Evolutionary conservation across 2,797 vertebrate genomes (phyloP), one percentile per base, ranked within the genome.

Genomic region (Florisuga fusca): DNA sequence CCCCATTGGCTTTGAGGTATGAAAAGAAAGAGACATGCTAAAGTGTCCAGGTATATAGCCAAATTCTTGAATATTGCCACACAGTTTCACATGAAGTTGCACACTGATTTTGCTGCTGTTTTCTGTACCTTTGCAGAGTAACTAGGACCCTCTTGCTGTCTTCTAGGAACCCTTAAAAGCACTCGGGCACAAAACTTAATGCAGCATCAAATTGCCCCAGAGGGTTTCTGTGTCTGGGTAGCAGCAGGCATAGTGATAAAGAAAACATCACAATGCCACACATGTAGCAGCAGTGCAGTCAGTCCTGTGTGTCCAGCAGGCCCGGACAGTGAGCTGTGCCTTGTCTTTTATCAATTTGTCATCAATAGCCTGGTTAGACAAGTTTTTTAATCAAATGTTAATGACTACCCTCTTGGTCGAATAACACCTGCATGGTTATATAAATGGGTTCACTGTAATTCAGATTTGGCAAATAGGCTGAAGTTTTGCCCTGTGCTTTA

Each of bases 151-250:
- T 81, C 48, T 77, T 86, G 15, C 54, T 93, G 57, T 54, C n/a
- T 87, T 85, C 73, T 77, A 74, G 64, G 45, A 58, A 74, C 51
- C 29, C 43, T 81, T 62, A 31, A 12, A n/a, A 41, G 38, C 19
- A 15, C 86, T 94, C 77, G 84, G 53, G 46, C 59, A 81, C 43
- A 22, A 87, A 90, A 91, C 36, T 57, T 87, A 68, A 66, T 73
- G 57, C 29, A 64, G 43, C 66, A 43, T 75, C 36, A 86, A 68
- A 84, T 75, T 12, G 36, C 84, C 66, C 62, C 59, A 69, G 54
- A 64, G 46, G 73, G 10, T 84, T 94, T 90, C 27, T 86, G 77
- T 81, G 57, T 66, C 54, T 78, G 67, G 43, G 63, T 43, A 90
- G 71, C 59, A 69, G 77, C 69, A 73, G 38, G 15, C 58, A 55